phyloP scores from a whole-genome alignment of 1,140 invertebrate species.

The Listronotus bonariensis region DNA sequence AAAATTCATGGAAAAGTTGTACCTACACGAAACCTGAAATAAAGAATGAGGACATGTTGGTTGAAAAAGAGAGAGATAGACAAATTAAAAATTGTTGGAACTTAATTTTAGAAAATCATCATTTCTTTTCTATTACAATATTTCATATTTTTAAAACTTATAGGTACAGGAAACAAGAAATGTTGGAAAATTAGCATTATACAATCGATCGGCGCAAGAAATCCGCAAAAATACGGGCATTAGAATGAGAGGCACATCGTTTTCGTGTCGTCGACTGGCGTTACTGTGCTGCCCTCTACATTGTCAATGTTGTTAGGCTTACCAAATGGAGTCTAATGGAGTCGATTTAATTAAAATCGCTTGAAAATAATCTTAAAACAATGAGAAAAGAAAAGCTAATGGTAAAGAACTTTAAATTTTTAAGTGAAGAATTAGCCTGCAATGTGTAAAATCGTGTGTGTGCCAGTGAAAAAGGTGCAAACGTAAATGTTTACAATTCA shows the following conservation, averaged over 20 bases:
- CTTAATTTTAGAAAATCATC: not conserved
- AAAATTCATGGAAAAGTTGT: not conserved
- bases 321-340: slow-evolving; percentile 60
- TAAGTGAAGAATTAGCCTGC: slow-evolving; percentile 54
- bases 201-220: slow-evolving; percentile 28
- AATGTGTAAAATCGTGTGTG: slow-evolving; percentile 51
- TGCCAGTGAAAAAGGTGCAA: slow-evolving; percentile 48
- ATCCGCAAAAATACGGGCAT: slow-evolving; percentile 18
- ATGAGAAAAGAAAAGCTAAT: slow-evolving; percentile 53
- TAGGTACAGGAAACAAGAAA: not conserved
- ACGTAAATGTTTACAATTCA: slow-evolving; percentile 56
- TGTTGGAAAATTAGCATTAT: slow-evolving; percentile 15
- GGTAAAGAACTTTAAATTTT: slow-evolving; percentile 55
- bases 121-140: not conserved
- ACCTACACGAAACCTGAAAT: not conserved
- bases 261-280: slow-evolving; percentile 41
- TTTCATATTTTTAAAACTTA: not conserved
- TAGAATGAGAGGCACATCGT: slow-evolving; percentile 23
- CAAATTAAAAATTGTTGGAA: not conserved
- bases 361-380: slow-evolving; percentile 48
- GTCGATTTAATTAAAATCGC: slow-evolving; percentile 55
- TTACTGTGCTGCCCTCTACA: slow-evolving; percentile 64
- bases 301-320: slow-evolving; percentile 71
- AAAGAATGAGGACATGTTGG: slow-evolving; percentile 11
- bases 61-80: slow-evolving; percentile 5